A percentile compares a stretch with the other conserved stretches of the same genome.
Conservation (phyloP, 1,140 invertebrate species). For the Atta colombica region DNA sequence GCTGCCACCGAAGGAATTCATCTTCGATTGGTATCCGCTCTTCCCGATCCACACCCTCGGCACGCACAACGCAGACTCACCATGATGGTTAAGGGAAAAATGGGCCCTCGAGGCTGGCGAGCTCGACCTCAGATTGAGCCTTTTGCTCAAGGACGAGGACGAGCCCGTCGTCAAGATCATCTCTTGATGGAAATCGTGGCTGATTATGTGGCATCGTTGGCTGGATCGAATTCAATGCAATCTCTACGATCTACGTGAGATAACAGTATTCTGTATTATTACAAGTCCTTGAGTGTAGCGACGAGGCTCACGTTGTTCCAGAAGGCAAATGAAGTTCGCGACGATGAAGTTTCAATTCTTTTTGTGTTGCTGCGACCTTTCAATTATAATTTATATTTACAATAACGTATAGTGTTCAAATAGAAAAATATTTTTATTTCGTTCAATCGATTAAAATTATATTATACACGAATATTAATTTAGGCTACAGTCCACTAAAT, state of each 20-base stretch:
- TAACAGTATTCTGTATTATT: background rate
- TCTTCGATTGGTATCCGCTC: slow-evolving; percentile 95
- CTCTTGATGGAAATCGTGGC: slow-evolving; percentile 80
- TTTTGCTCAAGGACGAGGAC: slow-evolving; percentile 83
- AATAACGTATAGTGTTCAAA: background rate
- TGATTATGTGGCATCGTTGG: slow-evolving; percentile 12
- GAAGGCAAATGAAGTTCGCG: background rate
- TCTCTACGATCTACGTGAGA: background rate
- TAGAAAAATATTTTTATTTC: background rate
- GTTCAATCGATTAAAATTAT: background rate
- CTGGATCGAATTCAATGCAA: background rate
- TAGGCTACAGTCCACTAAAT: background rate
- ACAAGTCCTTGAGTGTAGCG: slow-evolving; percentile 8
- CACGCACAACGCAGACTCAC: slow-evolving; percentile 91
- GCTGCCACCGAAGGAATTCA: slow-evolving; percentile 92
- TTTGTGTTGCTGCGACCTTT: background rate
- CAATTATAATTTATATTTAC: background rate
- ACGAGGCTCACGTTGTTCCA: slow-evolving; percentile 37
- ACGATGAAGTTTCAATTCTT: background rate
- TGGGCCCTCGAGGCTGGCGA: slow-evolving; percentile 86
- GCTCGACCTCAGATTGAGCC: slow-evolving; percentile 84
- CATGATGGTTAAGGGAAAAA: slow-evolving; percentile 88
- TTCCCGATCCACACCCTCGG: slow-evolving; percentile 92
- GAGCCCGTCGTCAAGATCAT: slow-evolving; percentile 84
- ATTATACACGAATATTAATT: background rate